phyloP scores from a whole-genome alignment of 1,140 invertebrate genomes.

The Nymphalis io region DNA sequence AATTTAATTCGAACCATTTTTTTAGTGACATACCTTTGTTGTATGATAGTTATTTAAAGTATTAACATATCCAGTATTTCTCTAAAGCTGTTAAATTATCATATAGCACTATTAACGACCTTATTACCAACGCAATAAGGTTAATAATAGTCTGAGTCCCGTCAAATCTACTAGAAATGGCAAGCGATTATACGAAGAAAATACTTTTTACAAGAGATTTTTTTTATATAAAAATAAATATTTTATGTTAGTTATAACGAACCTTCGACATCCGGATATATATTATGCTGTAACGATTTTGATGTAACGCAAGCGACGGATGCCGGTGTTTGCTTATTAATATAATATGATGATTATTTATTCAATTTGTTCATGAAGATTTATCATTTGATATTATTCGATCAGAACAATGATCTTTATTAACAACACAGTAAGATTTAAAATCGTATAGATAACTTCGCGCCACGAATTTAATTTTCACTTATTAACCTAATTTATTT shows the following conservation, averaged over 20 bases:
- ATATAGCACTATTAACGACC: background rate
- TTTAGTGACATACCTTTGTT: background rate
- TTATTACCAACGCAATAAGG: background rate
- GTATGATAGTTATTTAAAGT: background rate
- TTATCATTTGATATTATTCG: background rate
- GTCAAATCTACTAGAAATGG: background rate
- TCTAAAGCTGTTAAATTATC: background rate
- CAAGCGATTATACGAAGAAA: background rate
- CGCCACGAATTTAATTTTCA: background rate
- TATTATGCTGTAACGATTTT: background rate
- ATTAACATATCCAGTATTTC: background rate
- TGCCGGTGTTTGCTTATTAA: background rate
- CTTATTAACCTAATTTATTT: conserved; percentile 2
- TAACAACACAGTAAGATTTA: background rate
- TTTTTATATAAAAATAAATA: conserved; percentile 14
- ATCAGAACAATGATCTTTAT: too few species aligned
- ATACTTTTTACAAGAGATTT: conserved; percentile 5
- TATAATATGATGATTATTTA: too few species aligned
- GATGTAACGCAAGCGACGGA: background rate
- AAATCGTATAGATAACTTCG: background rate
- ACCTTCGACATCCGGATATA: background rate
- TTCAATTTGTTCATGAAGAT: background rate
- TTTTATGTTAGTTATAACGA: background rate
- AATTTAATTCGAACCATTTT: too few species aligned
- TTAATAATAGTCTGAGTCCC: background rate